Evolutionary conservation across 2,113 vertebrate genomes (phyloP), one percentile per base, ranked within the genome.

Genomic region (Pseudorasbora parva): DNA sequence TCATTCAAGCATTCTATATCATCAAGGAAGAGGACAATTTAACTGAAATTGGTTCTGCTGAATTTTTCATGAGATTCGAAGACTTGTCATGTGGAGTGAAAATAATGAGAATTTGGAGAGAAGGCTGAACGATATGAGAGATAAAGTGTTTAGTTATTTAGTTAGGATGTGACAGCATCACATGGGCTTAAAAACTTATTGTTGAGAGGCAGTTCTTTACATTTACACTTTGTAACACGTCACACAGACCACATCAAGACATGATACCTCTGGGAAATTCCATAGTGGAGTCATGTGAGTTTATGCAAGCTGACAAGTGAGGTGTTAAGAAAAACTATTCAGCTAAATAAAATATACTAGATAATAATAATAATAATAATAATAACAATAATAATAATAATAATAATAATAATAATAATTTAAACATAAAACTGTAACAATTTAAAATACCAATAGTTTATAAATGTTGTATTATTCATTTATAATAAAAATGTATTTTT

Each of bases 1-100:
- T 84, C 78, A 59, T 82, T 82, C 12, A 19, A 10, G 45, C 33
- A 23, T 73, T 80, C 56, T 47, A 27, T 60, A 54, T 47, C 45
- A 64, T 57, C 69, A 66, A 54, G 49, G n/a, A 59, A 30, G 57
- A 54, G 51, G 23, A 45, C 49, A 60, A n/a, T 37, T 10, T 56
- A 82, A 82, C 43, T 25, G 19, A 79, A 83, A 66, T 66, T 33
- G 69, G 17, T 86, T 25, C 14, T 64, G 17, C 11, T 37, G 10
- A 79, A 79, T 66, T 59, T 79, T 79, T 79, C n/a, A 64, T 49
- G 59, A 62, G 59, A 57, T n/a, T 78, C 23, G 72, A 60, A 30
- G 33, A 23, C 60, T 49, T 51, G 72, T 64, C 43, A 64, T 30
- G 43, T 45, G 56, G n/a, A 19, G 76, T 27, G 37, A 78, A n/a